Base-by-base conservation (phyloP, 2,113 vertebrate species). In the Ailuropoda melanoleuca region DNA sequence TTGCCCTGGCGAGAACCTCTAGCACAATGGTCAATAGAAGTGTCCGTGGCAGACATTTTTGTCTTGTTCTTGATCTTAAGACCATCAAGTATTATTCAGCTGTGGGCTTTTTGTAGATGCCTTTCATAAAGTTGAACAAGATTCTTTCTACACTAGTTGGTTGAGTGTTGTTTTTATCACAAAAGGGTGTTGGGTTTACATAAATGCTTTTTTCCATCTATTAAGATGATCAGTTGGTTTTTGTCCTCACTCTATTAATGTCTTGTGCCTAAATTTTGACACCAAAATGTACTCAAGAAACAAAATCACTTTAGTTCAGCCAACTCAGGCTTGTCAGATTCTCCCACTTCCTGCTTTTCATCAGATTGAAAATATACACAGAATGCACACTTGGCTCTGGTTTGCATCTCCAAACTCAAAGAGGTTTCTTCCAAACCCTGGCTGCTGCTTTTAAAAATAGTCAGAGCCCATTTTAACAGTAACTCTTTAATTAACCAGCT, bases 271-370 rank as follows among this genome's bases (percentile, higher is more conserved):
- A 37, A 90, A 95, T 50, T 90, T 70, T 70, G 50, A 90, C 24
- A 90, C 21, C 56, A 74, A 96, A 68, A 95, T 83, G 97, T 92
- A 97, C 64, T 14, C 50, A 96, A 98, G 98, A 97, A 98, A 98
- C 90, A 97, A 97, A 96, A 97, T 98, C 96, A 97, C 84, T 97
- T 98, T 98, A 98, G 97, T 97, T 96, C 98, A 98, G 98, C 93
- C 93, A 97, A 96, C 97, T 46, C 81, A 98, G 95, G 81, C 93
- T 80, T 97, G 98, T 98, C 98, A 98, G 98, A 98, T 98, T 98
- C 98, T 96, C 97, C 98, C 97, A 98, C 96, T 98, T 99, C 98
- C 98, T 98, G 98, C 97, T 98, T 98, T 98, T 98, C 98, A 97
- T 98, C 98, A 97, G 96, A 98, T 95, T 86, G 98, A 98, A 98